Base-by-base conservation (phyloP, 2,797 vertebrate genomes). In the Betta splendens region DNA sequence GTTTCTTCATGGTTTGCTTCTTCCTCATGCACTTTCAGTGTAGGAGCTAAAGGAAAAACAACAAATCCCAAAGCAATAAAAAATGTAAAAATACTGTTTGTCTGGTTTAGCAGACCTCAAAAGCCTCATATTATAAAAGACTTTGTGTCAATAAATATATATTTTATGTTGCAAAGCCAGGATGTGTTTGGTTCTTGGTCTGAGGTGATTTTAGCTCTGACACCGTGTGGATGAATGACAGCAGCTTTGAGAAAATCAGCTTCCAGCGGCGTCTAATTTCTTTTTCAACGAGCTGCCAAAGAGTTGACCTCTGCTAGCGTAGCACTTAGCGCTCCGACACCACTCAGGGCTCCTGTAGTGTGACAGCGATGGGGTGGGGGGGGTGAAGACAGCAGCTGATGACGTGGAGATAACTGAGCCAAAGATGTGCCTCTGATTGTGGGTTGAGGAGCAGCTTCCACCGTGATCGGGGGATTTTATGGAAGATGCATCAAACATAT, bases 341-440 rank as follows among this genome's bases (percentile, higher is more conserved):
- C 28, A 26, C 50, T 69, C 55, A 67, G 67, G 63, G 66, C 69
- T 45, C 54, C 20, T 64, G 18, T 26, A 20, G 49, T 51, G 23
- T 63, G 55, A 51, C 29, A 48, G 60, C 3, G n/a, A 20, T 46
- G 60, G 33, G 28, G 18, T 49, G 29, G 22, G 32, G 17, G 49
- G 50, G 66, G 40, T 42, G 36, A n/a, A n/a, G n/a, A n/a, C 33
- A 12, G 62, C 9, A 16, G 52, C 49, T 64, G 43, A 25, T 61
- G 46, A 70, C 70, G 25, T 51, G 40, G 28, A 72, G 42, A 56
- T 70, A 59, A 74, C 44, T 31, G 21, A 75, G 65, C 51, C 54
- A 55, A 75, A 55, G 58, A 68, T 59, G 58, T 12, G 37, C 18
- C 18, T 20, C 67, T 78, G 75, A 78, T 79, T 57, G 64, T 47